Evolutionary conservation across 2,113 vertebrate genomes (phyloP).

Genomic region (Hemichromis elongatus): DNA sequence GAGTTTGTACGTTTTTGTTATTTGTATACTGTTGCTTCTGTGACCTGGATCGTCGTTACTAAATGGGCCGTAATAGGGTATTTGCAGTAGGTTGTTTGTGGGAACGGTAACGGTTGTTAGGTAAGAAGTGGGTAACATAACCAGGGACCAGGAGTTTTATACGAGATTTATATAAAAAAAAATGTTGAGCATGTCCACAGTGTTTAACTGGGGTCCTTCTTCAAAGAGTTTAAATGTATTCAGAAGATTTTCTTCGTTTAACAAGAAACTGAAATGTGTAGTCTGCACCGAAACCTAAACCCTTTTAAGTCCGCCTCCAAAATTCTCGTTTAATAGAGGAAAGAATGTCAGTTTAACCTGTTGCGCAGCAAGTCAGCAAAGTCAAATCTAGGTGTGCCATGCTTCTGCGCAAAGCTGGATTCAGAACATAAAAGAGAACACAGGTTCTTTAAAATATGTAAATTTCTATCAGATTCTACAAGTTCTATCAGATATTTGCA

Average conservation of each 20-base stretch:
- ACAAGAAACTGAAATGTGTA: background rate
- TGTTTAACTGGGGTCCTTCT: background rate
- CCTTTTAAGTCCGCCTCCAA: background rate
- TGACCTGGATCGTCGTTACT: background rate
- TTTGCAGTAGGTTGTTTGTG: background rate
- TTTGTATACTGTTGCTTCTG: background rate
- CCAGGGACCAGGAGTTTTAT: background rate
- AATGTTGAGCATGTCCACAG: background rate
- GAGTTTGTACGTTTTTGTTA: background rate
- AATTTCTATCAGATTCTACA: no score
- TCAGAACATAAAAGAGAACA: background rate
- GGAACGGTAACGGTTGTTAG: background rate
- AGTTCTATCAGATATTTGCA: background rate
- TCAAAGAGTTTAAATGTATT: background rate
- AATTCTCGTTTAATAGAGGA: background rate
- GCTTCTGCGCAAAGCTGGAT: constrained; percentile 40
- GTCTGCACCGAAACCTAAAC: background rate
- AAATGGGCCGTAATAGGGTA: background rate
- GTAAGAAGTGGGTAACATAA: background rate
- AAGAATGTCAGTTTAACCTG: constrained; percentile 41
- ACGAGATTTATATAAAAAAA: background rate
- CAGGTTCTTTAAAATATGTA: background rate
- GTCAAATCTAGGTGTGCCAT: constrained; percentile 22
- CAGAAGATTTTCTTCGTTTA: background rate
- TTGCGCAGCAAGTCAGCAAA: constrained; percentile 53